These are phyloP conservation scores for Helostoma temminkii DNA, from an alignment of 2,797 vertebrate genomes.

Conservation along the genomic window DNA sequence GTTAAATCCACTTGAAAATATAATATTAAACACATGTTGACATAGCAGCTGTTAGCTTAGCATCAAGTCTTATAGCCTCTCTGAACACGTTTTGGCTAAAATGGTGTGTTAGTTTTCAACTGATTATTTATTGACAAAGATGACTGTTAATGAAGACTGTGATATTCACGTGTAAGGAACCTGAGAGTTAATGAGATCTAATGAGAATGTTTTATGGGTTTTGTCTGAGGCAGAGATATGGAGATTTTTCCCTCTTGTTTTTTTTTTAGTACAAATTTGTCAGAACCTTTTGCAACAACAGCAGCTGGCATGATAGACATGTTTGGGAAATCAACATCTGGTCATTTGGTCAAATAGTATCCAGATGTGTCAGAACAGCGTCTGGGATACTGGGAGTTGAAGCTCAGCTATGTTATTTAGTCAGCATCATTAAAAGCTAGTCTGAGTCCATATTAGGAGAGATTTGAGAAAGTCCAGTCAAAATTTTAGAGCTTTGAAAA, in stretches of 20 bases:
- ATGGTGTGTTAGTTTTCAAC: not conserved
- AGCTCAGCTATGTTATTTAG: constrained; percentile 63
- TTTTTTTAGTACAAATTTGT: constrained; percentile 48
- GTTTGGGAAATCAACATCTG: constrained; percentile 77
- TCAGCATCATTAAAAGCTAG: constrained; percentile 58
- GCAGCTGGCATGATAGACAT: constrained; percentile 62
- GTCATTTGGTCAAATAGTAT: constrained; percentile 75
- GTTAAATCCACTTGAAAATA: constrained; percentile 28
- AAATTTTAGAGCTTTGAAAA: constrained; percentile 39
- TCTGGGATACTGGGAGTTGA: constrained; percentile 62
- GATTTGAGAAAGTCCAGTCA: constrained; percentile 50
- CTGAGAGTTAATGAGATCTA: constrained; percentile 7
- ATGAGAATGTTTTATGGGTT: constrained; percentile 16
- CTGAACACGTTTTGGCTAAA: not conserved
- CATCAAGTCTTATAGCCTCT: constrained; percentile 12
- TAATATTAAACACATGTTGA: constrained; percentile 59
- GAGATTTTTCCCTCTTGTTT: constrained; percentile 29
- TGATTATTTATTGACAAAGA: constrained; percentile 15
- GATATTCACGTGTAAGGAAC: constrained; percentile 7
- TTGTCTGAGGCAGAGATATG: constrained; percentile 8
- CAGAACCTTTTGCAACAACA: constrained; percentile 62
- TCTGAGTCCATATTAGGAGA: constrained; percentile 67
- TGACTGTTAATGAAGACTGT: not conserved
- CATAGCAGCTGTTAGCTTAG: constrained; percentile 39
- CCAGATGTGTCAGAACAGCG: constrained; percentile 70